Percentiles rank a stretch among this genome's conserved stretches.
These are phyloP conservation scores for Pinctada fucata DNA, from an alignment of 2,888 invertebrate species.

Conservation along the genomic window DNA sequence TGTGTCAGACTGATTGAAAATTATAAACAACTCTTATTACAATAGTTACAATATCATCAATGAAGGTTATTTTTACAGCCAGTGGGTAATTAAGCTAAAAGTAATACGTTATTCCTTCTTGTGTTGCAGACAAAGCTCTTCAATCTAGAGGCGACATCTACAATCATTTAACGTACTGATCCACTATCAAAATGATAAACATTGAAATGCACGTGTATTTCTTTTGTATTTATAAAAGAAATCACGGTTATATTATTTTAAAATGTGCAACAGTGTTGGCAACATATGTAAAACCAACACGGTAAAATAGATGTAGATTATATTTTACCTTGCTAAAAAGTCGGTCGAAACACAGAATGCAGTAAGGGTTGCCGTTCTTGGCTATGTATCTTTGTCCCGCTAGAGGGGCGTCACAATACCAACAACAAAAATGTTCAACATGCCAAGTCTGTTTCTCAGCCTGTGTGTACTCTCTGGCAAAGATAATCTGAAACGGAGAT, in stretches of 20 bases:
- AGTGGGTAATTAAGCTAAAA: too few relatives aligned
- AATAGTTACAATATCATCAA: too few relatives aligned
- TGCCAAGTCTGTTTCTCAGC: conserved; percentile 70
- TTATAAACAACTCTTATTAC: too few relatives aligned
- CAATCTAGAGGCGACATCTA: too few relatives aligned
- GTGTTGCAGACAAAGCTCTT: too few relatives aligned
- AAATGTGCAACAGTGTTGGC: background rate
- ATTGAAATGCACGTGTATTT: too few relatives aligned
- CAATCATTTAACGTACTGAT: too few relatives aligned
- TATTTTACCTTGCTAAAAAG: conserved; percentile 65
- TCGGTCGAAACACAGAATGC: conserved; percentile 66
- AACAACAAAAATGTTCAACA: conserved; percentile 71
- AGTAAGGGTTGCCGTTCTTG: conserved; percentile 70
- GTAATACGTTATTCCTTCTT: too few relatives aligned
- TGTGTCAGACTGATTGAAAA: too few relatives aligned
- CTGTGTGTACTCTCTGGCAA: conserved; percentile 70
- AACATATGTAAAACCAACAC: too few relatives aligned
- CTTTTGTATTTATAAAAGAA: background rate
- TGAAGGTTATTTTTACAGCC: too few relatives aligned
- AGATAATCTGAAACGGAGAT: conserved; percentile 58
- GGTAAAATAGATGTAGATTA: background rate
- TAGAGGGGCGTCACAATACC: conserved; percentile 68
- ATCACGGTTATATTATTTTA: background rate
- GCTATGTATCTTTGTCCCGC: conserved; percentile 70
- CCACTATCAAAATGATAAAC: too few relatives aligned